Conservation (phyloP, 2,888 invertebrate species). For the Volucella bombylans region DNA sequence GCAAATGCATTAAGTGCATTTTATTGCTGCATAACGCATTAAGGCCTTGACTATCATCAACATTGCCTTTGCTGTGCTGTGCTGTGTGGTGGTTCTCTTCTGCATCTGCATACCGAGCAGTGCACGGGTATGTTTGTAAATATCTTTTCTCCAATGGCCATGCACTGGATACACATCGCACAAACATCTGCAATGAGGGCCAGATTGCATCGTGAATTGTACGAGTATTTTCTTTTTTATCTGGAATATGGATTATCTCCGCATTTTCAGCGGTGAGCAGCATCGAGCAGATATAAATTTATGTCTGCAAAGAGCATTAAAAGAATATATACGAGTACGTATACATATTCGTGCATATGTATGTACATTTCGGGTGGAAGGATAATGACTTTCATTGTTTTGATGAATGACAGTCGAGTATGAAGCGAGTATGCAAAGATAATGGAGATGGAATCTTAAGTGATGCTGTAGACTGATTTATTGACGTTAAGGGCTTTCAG, state of each 20-base stretch:
- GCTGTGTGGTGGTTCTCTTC: background rate
- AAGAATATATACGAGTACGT: background rate
- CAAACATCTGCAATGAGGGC: too few relatives aligned
- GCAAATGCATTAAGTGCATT: conserved; percentile 79
- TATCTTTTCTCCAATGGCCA: background rate
- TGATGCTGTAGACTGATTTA: conserved; percentile 18
- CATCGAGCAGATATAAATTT: conserved; percentile 36
- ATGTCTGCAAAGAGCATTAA: conserved; percentile 33
- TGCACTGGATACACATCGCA: too few relatives aligned
- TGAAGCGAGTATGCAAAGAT: conserved; percentile 11
- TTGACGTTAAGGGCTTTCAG: conserved; percentile 5
- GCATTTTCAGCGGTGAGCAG: conserved; percentile 23
- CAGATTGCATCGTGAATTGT: conserved; percentile 23
- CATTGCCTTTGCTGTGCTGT: conserved; percentile 16
- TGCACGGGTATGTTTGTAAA: conserved; percentile 5
- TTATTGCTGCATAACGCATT: conserved; percentile 77
- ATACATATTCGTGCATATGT: too few relatives aligned
- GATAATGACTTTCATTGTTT: conserved; percentile 59
- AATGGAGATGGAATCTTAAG: conserved; percentile 4
- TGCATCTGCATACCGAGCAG: conserved; percentile 14
- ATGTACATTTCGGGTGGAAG: conserved; percentile 23
- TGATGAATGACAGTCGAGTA: conserved; percentile 53
- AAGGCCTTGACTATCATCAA: conserved; percentile 55
- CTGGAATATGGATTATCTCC: conserved; percentile 49
- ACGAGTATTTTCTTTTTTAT: conserved; percentile 2